Evolutionary conservation across 2,113 vertebrate genomes (phyloP).

Genomic region (Brachionichthys hirsutus): DNA sequence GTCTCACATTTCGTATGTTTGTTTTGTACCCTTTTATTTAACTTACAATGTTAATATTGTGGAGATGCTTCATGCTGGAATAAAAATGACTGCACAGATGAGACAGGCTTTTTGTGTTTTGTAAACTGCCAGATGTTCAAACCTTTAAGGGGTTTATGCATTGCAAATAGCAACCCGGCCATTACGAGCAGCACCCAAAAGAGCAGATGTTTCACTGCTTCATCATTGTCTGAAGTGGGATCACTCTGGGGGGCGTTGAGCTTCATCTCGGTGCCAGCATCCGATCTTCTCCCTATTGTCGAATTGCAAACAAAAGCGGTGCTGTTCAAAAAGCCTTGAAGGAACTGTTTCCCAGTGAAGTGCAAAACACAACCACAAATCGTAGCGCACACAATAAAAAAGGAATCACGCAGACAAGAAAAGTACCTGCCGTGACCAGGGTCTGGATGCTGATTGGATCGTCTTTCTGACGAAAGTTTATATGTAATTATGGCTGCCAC

Average conservation of each 20-base stretch:
- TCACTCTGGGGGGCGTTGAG: slow-evolving; percentile 21
- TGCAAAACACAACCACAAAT: no score
- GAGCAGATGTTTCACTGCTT: slow-evolving; percentile 54
- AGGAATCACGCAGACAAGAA: no score
- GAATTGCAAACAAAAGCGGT: slow-evolving; percentile 3
- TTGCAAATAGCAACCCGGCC: slow-evolving; percentile 21
- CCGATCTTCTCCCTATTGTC: slow-evolving; percentile 15
- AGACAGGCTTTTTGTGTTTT: slow-evolving; percentile 12
- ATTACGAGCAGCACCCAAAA: slow-evolving; percentile 18
- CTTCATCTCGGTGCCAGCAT: slow-evolving; percentile 20
- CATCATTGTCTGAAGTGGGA: slow-evolving; percentile 23
- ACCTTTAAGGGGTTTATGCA: slow-evolving; percentile 14
- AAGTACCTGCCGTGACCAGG: neutral
- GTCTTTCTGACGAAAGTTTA: no score
- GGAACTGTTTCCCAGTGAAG: slow-evolving; percentile 11
- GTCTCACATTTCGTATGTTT: slow-evolving; percentile 55
- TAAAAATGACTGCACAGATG: slow-evolving; percentile 56
- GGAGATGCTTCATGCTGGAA: slow-evolving; percentile 59
- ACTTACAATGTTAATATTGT: slow-evolving; percentile 54
- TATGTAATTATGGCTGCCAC: no score
- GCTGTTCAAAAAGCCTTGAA: slow-evolving; percentile 29
- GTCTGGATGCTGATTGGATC: neutral
- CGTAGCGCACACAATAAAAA: no score
- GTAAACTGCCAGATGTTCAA: slow-evolving; percentile 20
- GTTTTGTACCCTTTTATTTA: slow-evolving; percentile 66